phyloP scores from a whole-genome alignment of 2,888 invertebrate genomes.

The Agrochola lota region DNA sequence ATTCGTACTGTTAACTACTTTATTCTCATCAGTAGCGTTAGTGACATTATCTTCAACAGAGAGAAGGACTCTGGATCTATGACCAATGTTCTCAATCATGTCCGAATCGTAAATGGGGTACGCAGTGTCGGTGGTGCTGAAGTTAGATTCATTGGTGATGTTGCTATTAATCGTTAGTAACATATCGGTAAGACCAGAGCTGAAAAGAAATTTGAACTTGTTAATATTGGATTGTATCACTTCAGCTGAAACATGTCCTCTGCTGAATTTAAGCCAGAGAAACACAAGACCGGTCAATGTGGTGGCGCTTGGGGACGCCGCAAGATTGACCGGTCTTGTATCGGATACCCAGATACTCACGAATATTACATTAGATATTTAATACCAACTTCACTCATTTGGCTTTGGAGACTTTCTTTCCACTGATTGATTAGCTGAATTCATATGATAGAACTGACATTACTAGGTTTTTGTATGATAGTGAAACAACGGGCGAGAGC shows the following conservation, averaged over 20 bases:
- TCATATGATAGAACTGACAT: not conserved
- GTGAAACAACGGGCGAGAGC: not conserved
- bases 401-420: not conserved
- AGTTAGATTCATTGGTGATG: not conserved
- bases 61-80: constrained; percentile 79
- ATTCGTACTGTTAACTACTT: not conserved
- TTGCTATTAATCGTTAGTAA: constrained; percentile 17
- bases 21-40: constrained; percentile 41
- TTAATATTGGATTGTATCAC: not conserved
- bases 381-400: not conserved
- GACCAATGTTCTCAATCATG: constrained; percentile 78
- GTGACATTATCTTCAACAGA: constrained; percentile 66
- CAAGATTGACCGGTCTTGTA: not conserved
- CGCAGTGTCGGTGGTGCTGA: constrained; percentile 27
- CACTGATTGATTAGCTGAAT: not conserved
- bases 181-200: constrained; percentile 32
- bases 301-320: no score
- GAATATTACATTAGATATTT: not conserved
- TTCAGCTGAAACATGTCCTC: not conserved
- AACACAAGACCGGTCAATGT: no score
- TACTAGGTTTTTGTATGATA: not conserved
- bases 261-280: not conserved
- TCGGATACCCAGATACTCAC: no score
- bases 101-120: constrained; percentile 75
- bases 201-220: constrained; percentile 37